phyloP scores from a whole-genome alignment of 2,113 vertebrate species.

The Brachyistius frenatus region DNA sequence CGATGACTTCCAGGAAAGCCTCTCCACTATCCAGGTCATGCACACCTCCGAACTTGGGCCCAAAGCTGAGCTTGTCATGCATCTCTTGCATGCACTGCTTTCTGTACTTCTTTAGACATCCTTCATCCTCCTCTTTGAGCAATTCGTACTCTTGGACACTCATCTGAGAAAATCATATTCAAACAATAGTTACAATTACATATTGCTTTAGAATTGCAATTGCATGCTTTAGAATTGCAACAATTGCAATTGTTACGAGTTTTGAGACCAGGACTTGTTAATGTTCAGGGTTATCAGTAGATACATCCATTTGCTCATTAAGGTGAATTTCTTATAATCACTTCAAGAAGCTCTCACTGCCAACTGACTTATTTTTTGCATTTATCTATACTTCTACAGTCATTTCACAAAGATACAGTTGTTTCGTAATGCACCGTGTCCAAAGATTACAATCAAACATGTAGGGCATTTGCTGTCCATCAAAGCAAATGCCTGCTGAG shows the following conservation, averaged over 20 bases:
- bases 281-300: background rate
- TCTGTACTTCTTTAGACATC: slow-evolving; percentile 92
- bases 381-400: background rate
- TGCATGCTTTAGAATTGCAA: background rate
- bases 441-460: background rate
- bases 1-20: slow-evolving; percentile 93
- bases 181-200: background rate
- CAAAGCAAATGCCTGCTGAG: background rate
- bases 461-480: background rate
- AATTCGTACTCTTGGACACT: slow-evolving; percentile 95
- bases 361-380: background rate
- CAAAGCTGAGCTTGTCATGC: slow-evolving; percentile 95
- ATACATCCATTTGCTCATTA: no score
- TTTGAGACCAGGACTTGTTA: background rate
- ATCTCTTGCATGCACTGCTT: slow-evolving; percentile 96
- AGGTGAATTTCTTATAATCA: no score
- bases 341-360: background rate
- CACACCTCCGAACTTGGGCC: slow-evolving; percentile 90
- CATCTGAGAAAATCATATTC: slow-evolving; percentile 85
- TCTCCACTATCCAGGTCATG: slow-evolving; percentile 92
- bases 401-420: background rate
- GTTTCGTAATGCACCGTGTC: background rate
- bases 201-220: background rate
- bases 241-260: background rate
- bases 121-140: slow-evolving; percentile 93